phyloP scores from a whole-genome alignment of 1,140 invertebrate genomes.

The Tetranychus cinnabarinus region DNA sequence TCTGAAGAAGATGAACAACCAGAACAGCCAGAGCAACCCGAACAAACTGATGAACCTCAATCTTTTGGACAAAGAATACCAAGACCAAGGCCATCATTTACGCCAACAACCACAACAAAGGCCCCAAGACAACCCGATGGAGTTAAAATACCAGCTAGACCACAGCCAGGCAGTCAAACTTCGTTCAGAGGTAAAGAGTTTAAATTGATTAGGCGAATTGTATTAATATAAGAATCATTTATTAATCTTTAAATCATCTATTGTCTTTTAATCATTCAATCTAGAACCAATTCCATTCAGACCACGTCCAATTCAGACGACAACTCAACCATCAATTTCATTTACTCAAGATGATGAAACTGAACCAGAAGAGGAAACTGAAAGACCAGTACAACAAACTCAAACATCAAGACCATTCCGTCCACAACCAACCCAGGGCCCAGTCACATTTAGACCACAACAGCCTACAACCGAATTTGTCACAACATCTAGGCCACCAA shows the following conservation, averaged over 20 bases:
- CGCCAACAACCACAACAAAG: background rate
- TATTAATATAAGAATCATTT: no score
- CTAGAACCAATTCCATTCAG: background rate
- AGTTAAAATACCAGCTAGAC: no score
- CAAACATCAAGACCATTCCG: background rate
- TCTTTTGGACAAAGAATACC: background rate
- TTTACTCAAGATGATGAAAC: background rate
- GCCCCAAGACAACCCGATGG: background rate
- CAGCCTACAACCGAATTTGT: background rate
- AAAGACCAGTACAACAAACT: background rate
- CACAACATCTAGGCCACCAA: background rate
- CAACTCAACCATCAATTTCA: background rate
- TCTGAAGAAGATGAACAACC: background rate
- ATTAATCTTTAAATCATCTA: no score
- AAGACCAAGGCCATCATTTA: background rate
- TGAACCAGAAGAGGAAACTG: background rate
- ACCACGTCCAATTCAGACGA: background rate
- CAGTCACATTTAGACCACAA: background rate
- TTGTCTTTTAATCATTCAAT: no score
- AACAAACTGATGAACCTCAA: no score
- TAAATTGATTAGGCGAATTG: no score
- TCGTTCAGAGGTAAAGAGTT: no score
- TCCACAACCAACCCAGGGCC: background rate
- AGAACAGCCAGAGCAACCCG: no score
- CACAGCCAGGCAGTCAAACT: no score